Evolutionary conservation across 2,888 invertebrate species (phyloP).

Genomic region (Cylindroiulus punctatus): DNA sequence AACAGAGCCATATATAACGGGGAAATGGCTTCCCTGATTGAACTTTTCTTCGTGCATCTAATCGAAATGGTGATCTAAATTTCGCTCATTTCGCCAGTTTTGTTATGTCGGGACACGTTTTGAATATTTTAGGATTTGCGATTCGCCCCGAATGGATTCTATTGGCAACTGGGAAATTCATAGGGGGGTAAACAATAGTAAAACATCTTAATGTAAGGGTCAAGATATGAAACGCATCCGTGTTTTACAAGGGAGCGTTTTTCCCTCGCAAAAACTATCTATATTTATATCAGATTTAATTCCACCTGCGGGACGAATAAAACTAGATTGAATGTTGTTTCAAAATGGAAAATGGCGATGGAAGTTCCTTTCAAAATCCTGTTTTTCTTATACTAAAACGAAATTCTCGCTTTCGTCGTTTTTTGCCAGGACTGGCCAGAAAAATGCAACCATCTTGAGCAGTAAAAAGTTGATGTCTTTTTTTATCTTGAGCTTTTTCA

Average conservation of each 20-base stretch:
- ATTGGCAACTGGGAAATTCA: constrained; percentile 35
- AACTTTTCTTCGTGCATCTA: constrained; percentile 47
- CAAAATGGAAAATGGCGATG: constrained; percentile 47
- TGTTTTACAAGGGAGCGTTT: not conserved
- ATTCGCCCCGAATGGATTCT: constrained; percentile 12
- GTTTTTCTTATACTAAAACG: constrained; percentile 19
- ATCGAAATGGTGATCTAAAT: constrained; percentile 45
- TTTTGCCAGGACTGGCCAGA: not conserved
- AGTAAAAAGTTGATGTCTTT: not conserved
- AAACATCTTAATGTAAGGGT: constrained; percentile 35
- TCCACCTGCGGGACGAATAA: constrained; percentile 33
- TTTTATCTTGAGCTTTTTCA: not conserved
- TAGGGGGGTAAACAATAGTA: constrained; percentile 37
- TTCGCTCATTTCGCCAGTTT: constrained; percentile 45
- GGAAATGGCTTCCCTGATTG: constrained; percentile 43
- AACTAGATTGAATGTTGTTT: constrained; percentile 45
- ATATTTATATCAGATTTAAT: constrained; percentile 47
- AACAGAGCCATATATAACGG: constrained; percentile 35
- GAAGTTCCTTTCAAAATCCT: constrained; percentile 45
- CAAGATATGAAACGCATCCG: constrained; percentile 1
- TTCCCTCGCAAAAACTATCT: constrained; percentile 21
- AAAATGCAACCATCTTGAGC: not conserved
- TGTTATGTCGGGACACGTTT: constrained; percentile 35
- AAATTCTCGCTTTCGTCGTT: constrained; percentile 20
- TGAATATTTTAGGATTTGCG: constrained; percentile 40